Percentiles rank a stretch among this genome's conserved stretches.
Conservation (phyloP, 2,888 invertebrate genomes). For the Gisinianus flammeolus region DNA sequence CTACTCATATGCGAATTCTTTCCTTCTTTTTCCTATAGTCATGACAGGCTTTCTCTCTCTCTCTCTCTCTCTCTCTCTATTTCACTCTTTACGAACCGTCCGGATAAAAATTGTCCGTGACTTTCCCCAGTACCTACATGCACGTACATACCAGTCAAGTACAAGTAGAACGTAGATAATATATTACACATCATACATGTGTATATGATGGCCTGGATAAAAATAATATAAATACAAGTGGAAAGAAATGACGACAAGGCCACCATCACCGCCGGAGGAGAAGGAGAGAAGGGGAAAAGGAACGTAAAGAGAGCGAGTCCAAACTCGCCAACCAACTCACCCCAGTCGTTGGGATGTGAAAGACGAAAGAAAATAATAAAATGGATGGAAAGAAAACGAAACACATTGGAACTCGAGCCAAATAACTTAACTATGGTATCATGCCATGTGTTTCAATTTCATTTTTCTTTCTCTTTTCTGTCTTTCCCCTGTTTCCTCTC, state of each 20-base stretch:
- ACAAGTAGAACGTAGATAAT: too few species aligned
- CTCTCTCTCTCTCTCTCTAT: too few species aligned
- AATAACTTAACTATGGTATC: neutral
- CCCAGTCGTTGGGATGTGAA: neutral
- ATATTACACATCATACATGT: neutral
- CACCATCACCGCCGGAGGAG: neutral
- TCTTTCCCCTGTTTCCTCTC: neutral
- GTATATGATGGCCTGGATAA: neutral
- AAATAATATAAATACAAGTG: neutral
- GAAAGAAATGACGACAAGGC: neutral
- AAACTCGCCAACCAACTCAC: neutral
- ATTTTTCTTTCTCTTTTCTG: neutral
- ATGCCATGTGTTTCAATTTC: slow-evolving; percentile 18
- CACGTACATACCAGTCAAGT: too few species aligned
- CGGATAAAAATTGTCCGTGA: neutral
- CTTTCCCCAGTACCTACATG: too few species aligned
- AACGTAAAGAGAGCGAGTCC: neutral
- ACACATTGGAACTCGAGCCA: neutral
- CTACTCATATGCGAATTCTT: too few species aligned
- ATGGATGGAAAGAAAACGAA: neutral
- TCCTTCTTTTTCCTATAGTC: too few species aligned
- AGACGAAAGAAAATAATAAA: neutral
- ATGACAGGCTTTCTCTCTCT: too few species aligned
- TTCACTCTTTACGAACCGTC: too few species aligned
- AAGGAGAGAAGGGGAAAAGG: neutral